phyloP scores from a whole-genome alignment of 1,140 invertebrate species.

The Pentalonia nigronervosa region DNA sequence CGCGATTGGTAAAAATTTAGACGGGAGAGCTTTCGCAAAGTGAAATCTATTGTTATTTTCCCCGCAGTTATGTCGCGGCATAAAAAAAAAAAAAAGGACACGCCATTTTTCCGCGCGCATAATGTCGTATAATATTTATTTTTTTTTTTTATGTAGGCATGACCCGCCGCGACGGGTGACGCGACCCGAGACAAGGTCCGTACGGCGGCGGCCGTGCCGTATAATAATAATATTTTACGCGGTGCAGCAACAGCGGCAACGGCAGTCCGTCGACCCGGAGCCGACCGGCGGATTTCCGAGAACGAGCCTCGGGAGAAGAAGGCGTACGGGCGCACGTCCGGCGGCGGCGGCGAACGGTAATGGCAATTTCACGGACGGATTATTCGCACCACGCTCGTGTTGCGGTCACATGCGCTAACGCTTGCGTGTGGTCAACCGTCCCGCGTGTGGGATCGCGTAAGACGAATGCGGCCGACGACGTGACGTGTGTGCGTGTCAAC shows the following conservation, averaged over 20 bases:
- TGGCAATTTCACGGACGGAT: constrained; percentile 50
- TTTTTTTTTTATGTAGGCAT: too few species aligned
- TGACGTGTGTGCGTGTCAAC: background rate
- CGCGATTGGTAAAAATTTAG: too few species aligned
- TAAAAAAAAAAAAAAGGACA: too few species aligned
- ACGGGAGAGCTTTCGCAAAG: too few species aligned
- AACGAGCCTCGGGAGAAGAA: too few species aligned
- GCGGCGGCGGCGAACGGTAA: too few species aligned
- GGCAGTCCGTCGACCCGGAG: background rate
- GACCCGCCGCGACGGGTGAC: too few species aligned
- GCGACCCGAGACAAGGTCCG: too few species aligned
- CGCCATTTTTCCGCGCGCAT: too few species aligned
- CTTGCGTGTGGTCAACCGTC: constrained; percentile 25
- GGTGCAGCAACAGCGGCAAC: background rate
- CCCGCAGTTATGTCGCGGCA: too few species aligned
- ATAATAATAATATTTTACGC: background rate
- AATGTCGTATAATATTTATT: too few species aligned
- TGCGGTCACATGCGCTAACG: background rate
- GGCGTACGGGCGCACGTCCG: background rate
- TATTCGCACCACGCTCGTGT: background rate
- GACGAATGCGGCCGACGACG: background rate
- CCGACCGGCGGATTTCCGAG: background rate
- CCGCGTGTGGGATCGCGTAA: background rate
- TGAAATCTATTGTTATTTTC: too few species aligned
- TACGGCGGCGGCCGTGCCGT: background rate